Base-by-base conservation (phyloP, 2,888 invertebrate genomes). In the Phengaris alcon region DNA sequence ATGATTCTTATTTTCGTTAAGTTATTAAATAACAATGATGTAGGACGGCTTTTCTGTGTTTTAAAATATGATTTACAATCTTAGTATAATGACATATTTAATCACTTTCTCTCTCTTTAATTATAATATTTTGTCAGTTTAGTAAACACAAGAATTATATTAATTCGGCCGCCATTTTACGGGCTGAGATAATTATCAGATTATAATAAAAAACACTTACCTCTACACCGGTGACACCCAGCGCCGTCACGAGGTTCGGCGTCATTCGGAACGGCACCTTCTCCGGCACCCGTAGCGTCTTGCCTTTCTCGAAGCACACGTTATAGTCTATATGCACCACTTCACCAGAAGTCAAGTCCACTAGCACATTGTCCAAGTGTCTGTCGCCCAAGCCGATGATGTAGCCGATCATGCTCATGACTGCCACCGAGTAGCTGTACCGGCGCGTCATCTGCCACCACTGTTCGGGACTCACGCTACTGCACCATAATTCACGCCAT, bases 311-410 rank as follows among this genome's bases (percentile, higher is more conserved):
- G 90, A 99, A 99, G 88, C 99, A 99, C 80, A 99, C 98, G 89
- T 99, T 99, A 93, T 99, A 99, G 94, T 99, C 99, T 84, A 99
- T 99, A 90, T 99, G 99, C 73, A 99, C 97, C 80, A 99, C 97
- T 93, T 99, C 98, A 81, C 99, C 99, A 59, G 97, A 97, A 48
- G 96, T 95, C 79, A 99, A 94, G 91, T 99, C 99, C 79, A 99
- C 97, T 55, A 99, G 94, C 76, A 99, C 97, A 93, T 99, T 99
- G 91, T 99, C 99, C 89, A 99, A 95, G 94, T 99, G 99, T 76
- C 99, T 95, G 90, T 99, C 99, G 74, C 99, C 99, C 75, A 99
- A 94, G 0, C 99, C 99, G 83, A 99, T 98, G 75, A 99, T 97
- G 86, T 99, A 99, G n/a, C 99, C 98, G 84, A 99, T 98, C 80